Evolutionary conservation across 1,140 invertebrate species (phyloP).

Genomic region (Drosophila bifasciata): DNA sequence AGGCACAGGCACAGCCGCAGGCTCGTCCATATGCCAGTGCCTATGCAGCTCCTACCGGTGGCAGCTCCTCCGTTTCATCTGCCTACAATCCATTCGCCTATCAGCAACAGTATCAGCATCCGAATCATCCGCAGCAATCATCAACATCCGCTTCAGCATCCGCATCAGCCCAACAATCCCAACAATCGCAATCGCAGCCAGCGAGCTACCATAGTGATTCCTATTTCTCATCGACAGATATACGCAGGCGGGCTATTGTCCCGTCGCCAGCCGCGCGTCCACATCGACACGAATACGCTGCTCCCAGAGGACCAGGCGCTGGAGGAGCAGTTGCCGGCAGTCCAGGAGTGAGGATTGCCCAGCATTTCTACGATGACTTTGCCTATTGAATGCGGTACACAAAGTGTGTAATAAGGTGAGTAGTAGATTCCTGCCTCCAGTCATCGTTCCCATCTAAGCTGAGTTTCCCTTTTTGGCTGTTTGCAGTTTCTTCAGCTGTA

Average conservation of each 20-base stretch:
- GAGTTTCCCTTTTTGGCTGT: neutral
- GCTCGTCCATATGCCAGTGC: slow-evolving; percentile 65
- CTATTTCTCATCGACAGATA: slow-evolving; percentile 84
- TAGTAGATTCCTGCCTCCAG: neutral
- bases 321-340: slow-evolving; percentile 20
- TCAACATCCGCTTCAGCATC: slow-evolving; percentile 60
- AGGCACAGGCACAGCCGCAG: slow-evolving; percentile 45
- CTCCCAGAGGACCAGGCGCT: slow-evolving; percentile 54
- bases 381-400: slow-evolving; percentile 61
- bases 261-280: slow-evolving; percentile 73
- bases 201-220: slow-evolving; percentile 81
- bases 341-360: slow-evolving; percentile 50
- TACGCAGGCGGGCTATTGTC: slow-evolving; percentile 77
- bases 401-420: slow-evolving; percentile 53
- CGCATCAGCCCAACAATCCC: slow-evolving; percentile 34
- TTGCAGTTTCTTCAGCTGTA: slow-evolving; percentile 68
- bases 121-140: slow-evolving; percentile 51
- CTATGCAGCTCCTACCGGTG: slow-evolving; percentile 33
- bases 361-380: slow-evolving; percentile 80
- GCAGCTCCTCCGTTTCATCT: slow-evolving; percentile 21
- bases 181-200: slow-evolving; percentile 48
- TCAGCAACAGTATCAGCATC: slow-evolving; percentile 44
- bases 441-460: neutral
- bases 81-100: slow-evolving; percentile 60
- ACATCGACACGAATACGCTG: slow-evolving; percentile 76